phyloP scores from a whole-genome alignment of 2,113 vertebrate species.

The Dasyornis broadbenti region DNA sequence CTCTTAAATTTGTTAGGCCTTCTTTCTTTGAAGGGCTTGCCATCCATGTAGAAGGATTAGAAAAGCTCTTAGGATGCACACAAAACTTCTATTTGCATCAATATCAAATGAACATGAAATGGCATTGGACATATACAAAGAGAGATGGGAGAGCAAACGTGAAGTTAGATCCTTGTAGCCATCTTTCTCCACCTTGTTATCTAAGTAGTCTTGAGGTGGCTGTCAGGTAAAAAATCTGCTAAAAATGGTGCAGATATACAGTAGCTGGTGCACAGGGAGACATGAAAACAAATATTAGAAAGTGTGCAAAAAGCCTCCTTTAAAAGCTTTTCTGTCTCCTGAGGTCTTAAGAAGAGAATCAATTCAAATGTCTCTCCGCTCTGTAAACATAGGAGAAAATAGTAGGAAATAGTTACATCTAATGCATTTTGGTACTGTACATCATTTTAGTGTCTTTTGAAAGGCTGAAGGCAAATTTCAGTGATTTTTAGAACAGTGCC shows the following conservation, averaged over 20 bases:
- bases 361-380: background rate
- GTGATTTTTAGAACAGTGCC: background rate
- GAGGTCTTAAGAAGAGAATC: constrained; percentile 29
- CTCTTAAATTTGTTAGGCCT: background rate
- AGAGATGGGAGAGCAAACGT: background rate
- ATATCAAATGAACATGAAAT: background rate
- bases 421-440: background rate
- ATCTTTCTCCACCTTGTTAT: constrained; percentile 13
- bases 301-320: constrained; percentile 30
- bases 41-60: background rate
- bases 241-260: constrained; percentile 7
- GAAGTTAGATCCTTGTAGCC: background rate
- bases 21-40: background rate
- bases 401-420: background rate
- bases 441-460: background rate
- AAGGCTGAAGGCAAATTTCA: background rate
- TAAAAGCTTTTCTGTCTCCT: constrained; percentile 55
- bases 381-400: background rate
- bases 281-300: constrained; percentile 41
- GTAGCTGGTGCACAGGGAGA: background rate
- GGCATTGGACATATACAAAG: background rate
- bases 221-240: background rate
- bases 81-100: background rate
- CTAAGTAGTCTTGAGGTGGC: background rate
- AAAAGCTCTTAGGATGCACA: background rate